Percentiles rank a stretch among this genome's conserved stretches.
Conservation (phyloP, 1,140 invertebrate species). For the Heliconius congener region DNA sequence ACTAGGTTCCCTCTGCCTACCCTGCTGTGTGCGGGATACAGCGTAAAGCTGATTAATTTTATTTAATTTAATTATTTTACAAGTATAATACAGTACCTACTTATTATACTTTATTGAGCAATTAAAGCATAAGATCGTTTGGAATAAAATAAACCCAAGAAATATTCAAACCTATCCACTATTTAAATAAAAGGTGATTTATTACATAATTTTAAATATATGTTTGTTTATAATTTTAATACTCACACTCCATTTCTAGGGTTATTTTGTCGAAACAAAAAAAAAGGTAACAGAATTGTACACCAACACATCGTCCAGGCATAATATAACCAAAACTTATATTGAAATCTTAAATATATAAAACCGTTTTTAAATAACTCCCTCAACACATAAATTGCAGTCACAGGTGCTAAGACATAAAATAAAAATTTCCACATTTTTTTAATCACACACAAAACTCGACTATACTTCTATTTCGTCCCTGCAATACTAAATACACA, state of each 20-base stretch:
- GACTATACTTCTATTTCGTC: background rate
- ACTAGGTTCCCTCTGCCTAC: too few species aligned
- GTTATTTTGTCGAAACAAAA: background rate
- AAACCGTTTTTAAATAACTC: background rate
- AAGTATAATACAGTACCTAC: too few species aligned
- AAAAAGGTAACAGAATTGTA: background rate
- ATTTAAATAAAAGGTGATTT: too few species aligned
- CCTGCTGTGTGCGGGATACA: too few species aligned
- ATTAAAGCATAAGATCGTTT: too few species aligned
- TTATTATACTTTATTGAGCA: too few species aligned
- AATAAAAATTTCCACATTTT: background rate
- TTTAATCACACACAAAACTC: background rate
- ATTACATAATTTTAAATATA: background rate
- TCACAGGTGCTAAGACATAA: background rate
- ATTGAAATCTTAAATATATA: background rate
- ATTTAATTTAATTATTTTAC: too few species aligned
- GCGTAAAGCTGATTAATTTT: too few species aligned
- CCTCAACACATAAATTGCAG: background rate
- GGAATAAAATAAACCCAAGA: too few species aligned
- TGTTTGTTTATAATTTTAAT: background rate
- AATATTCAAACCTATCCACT: too few species aligned
- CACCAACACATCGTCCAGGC: background rate
- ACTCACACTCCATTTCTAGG: background rate
- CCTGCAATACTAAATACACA: background rate
- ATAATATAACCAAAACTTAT: background rate